A percentile compares a stretch with the other conserved stretches of the same genome.
Evolutionary conservation across 2,797 vertebrate genomes (phyloP).

Genomic region (Pogoniulus pusillus): DNA sequence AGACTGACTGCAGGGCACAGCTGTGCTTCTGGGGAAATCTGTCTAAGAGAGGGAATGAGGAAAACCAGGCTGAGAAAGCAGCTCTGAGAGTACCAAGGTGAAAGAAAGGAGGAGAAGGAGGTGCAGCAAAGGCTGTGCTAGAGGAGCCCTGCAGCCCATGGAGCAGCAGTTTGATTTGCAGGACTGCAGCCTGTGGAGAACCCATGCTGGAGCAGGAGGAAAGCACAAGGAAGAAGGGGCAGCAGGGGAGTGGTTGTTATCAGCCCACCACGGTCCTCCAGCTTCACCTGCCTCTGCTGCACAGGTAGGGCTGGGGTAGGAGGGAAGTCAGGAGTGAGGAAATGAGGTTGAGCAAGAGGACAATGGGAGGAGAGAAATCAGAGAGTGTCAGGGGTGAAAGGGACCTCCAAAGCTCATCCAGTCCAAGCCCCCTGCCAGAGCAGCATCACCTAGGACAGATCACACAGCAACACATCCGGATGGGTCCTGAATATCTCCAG

Average conservation of each 20-base stretch:
- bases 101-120: not conserved
- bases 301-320: not conserved
- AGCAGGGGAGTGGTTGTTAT: not conserved
- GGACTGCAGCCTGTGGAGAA: not conserved
- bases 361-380: not conserved
- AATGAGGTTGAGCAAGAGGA: not conserved
- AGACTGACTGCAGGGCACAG: not conserved
- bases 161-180: not conserved
- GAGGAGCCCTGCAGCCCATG: not conserved
- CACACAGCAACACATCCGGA: too few species aligned
- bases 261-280: not conserved
- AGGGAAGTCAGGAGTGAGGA: not conserved
- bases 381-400: too few species aligned
- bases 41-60: not conserved
- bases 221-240: not conserved
- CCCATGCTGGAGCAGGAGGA: fast-evolving
- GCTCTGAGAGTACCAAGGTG: not conserved
- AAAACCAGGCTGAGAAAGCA: not conserved
- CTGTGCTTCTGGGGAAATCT: not conserved
- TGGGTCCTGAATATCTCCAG: too few species aligned
- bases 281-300: not conserved
- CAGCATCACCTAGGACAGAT: too few species aligned
- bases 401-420: too few species aligned
- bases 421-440: too few species aligned
- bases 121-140: not conserved